phyloP scores from a whole-genome alignment of 2,888 invertebrate genomes.

The Xanthia togata region DNA sequence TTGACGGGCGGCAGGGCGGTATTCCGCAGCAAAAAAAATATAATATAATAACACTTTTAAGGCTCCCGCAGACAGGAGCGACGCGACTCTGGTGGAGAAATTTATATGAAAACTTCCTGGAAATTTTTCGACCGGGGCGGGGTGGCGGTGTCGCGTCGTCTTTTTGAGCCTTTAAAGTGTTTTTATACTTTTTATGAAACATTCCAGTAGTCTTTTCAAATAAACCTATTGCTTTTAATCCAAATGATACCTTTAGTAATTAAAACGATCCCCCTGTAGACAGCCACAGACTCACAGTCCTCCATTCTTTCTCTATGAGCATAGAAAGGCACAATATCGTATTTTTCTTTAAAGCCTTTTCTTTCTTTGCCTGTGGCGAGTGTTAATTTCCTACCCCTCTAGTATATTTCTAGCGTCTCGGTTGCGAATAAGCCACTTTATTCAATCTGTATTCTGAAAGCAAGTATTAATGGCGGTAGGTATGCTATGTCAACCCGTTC shows the following conservation, averaged over 20 bases:
- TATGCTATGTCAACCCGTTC: constrained; percentile 37
- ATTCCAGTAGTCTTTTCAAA: neutral
- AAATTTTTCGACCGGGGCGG: too few relatives aligned
- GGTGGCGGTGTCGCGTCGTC: too few relatives aligned
- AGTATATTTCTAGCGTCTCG: constrained; percentile 34
- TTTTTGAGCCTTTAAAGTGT: neutral
- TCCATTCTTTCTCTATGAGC: constrained; percentile 14
- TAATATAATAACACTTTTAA: too few relatives aligned
- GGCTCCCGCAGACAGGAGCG: too few relatives aligned
- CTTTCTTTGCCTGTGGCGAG: constrained; percentile 28
- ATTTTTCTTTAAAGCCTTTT: constrained; percentile 47
- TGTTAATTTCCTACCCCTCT: constrained; percentile 51
- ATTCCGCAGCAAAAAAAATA: too few relatives aligned
- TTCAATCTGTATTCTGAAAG: constrained; percentile 56
- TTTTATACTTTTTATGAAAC: neutral
- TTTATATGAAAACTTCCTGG: too few relatives aligned
- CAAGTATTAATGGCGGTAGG: constrained; percentile 45
- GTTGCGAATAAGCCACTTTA: constrained; percentile 53
- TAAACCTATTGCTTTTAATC: neutral
- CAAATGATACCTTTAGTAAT: constrained; percentile 25
- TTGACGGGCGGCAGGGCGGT: neutral
- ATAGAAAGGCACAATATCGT: constrained; percentile 27
- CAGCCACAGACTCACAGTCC: neutral
- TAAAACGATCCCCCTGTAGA: constrained; percentile 9
- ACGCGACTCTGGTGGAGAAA: too few relatives aligned